Percentiles rank a stretch among this genome's conserved stretches.
phyloP scores from a whole-genome alignment of 2,888 invertebrate genomes.

The Troilus luridus region DNA sequence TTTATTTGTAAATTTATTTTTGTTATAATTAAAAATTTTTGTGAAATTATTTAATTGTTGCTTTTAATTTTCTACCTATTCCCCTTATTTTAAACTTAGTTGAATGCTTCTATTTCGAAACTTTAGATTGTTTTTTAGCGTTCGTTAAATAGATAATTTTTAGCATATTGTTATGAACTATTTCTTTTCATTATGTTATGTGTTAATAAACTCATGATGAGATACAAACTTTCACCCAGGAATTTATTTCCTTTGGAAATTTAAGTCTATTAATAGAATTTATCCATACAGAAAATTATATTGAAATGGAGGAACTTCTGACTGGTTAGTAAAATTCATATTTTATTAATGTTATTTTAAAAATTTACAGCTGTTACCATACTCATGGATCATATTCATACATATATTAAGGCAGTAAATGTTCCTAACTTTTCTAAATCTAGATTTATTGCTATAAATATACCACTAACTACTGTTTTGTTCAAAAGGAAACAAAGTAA shows the following conservation, averaged over 20 bases:
- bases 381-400: background rate
- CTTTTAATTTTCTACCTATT: background rate
- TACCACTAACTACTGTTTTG: no score
- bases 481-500: no score
- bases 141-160: background rate
- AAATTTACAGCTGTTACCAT: background rate
- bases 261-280: background rate
- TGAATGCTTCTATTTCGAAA: no score
- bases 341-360: background rate
- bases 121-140: background rate
- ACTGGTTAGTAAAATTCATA: background rate
- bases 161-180: background rate
- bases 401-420: background rate
- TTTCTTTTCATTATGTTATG: background rate
- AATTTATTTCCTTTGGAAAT: background rate
- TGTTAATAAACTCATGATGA: background rate
- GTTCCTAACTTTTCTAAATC: background rate
- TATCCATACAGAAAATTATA: background rate
- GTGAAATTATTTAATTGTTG: background rate
- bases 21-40: background rate
- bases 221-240: background rate
- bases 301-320: background rate
- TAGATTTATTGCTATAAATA: no score
- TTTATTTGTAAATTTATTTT: constrained; percentile 4
- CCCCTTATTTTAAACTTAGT: no score